These are phyloP conservation scores for Karalla daura DNA, from an alignment of 2,797 vertebrate species.

Conservation along the genomic window DNA sequence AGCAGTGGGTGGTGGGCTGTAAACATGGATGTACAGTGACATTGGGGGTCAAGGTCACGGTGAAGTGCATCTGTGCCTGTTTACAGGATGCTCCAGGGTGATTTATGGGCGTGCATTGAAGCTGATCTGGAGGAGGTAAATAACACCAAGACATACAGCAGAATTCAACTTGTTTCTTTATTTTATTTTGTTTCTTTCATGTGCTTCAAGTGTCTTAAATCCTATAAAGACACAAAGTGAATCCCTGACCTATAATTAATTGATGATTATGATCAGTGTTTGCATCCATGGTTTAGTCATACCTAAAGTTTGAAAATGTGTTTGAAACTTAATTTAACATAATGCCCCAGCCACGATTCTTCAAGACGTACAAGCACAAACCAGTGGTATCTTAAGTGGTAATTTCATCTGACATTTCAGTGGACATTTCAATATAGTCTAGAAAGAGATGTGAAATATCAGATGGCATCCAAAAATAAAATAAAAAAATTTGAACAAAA, in stretches of 20 bases:
- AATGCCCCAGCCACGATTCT: neutral
- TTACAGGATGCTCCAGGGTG: neutral
- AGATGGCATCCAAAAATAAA: neutral
- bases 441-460: neutral
- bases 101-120: neutral
- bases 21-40: slow-evolving; percentile 43
- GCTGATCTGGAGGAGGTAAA: neutral
- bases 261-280: neutral
- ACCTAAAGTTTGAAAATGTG: slow-evolving; percentile 5
- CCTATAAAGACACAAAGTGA: neutral
- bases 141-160: neutral
- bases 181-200: neutral
- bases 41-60: slow-evolving; percentile 69
- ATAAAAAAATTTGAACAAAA: slow-evolving; percentile 4
- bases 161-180: neutral
- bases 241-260: neutral
- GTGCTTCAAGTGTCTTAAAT: neutral
- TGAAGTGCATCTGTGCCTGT: neutral
- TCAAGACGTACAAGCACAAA: slow-evolving; percentile 2
- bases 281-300: too few species aligned
- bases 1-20: neutral
- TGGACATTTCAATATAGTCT: neutral
- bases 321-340: neutral
- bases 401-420: too few species aligned
- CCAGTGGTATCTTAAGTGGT: neutral